These are phyloP conservation scores for Jaculus jaculus DNA, from an alignment of 2,113 vertebrate genomes.

Conservation along the genomic window DNA sequence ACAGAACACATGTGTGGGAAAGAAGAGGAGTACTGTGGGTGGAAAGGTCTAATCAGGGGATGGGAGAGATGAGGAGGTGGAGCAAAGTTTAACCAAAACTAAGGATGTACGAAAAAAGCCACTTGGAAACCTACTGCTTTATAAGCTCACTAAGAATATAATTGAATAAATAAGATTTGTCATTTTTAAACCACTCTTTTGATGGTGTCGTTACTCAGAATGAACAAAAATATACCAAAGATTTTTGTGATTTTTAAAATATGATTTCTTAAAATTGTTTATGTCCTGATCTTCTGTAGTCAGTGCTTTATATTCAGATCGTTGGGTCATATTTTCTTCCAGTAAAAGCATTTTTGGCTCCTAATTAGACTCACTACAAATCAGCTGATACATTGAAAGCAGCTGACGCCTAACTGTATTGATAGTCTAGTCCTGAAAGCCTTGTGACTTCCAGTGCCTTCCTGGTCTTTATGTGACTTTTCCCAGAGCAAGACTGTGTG, in stretches of 20 bases:
- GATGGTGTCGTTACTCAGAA: background rate
- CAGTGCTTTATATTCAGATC: background rate
- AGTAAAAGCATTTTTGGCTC: background rate
- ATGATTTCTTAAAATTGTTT: background rate
- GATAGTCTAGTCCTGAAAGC: background rate
- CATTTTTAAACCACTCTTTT: background rate
- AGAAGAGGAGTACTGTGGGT: too few relatives aligned
- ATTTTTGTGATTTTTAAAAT: slow-evolving; percentile 1
- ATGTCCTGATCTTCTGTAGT: background rate
- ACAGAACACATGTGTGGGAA: too few relatives aligned
- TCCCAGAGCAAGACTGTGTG: background rate
- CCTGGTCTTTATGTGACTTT: background rate
- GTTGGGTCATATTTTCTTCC: slow-evolving; percentile 2
- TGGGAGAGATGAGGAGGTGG: too few relatives aligned
- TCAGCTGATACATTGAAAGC: background rate
- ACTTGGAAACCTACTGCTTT: too few relatives aligned
- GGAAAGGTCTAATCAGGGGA: too few relatives aligned
- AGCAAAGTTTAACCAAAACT: too few relatives aligned
- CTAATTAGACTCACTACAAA: background rate
- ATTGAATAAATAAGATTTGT: background rate
- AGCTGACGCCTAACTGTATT: background rate
- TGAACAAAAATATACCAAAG: background rate
- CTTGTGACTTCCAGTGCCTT: background rate
- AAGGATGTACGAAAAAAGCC: too few relatives aligned
- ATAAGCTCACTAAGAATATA: too few relatives aligned